phyloP scores from a whole-genome alignment of 2,797 vertebrate genomes.

The Pseudopleuronectes americanus region DNA sequence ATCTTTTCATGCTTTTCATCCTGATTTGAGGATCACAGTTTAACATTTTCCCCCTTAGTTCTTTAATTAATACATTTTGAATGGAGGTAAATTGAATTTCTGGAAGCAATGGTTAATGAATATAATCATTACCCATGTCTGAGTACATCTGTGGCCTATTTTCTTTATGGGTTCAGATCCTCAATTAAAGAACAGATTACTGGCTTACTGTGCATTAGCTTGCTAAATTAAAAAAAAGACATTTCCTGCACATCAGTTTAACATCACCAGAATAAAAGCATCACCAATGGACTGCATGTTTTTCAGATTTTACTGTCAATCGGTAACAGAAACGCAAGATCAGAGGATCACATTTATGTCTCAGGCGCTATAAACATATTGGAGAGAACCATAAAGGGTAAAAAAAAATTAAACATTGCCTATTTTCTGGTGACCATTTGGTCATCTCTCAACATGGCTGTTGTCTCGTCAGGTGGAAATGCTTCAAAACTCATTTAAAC shows the following conservation, averaged over 20 bases:
- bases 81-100: slow-evolving; percentile 8
- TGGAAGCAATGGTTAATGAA: slow-evolving; percentile 29
- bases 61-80: slow-evolving; percentile 16
- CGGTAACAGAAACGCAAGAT: too few species aligned
- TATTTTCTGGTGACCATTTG: too few species aligned
- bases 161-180: neutral
- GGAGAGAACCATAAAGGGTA: too few species aligned
- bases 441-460: too few species aligned
- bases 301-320: too few species aligned
- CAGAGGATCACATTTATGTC: too few species aligned
- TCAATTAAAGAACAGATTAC: neutral
- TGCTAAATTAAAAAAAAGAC: neutral
- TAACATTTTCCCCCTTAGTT: neutral
- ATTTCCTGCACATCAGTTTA: too few species aligned
- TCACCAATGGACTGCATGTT: too few species aligned
- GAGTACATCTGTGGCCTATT: neutral
- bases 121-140: neutral
- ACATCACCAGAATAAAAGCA: too few species aligned
- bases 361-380: too few species aligned
- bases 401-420: too few species aligned
- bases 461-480: too few species aligned
- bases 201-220: neutral
- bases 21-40: neutral
- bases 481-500: neutral
- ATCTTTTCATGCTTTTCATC: slow-evolving; percentile 5